phyloP scores from a whole-genome alignment of 2,797 vertebrate genomes.

The Remorina albescens region DNA sequence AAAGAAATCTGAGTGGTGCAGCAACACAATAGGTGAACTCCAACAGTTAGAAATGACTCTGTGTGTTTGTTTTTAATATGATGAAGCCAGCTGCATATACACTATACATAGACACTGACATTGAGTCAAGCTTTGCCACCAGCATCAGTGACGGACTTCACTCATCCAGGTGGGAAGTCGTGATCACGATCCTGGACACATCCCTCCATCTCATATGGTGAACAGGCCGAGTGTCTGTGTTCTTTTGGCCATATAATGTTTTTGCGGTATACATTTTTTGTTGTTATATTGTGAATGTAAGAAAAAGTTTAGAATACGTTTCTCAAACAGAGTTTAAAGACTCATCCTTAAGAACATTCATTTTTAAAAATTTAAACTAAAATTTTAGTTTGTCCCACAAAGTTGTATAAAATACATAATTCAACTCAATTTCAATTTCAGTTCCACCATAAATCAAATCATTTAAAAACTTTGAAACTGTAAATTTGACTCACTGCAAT shows the following conservation, averaged over 20 bases:
- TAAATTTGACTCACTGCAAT: neutral
- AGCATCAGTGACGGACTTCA: neutral
- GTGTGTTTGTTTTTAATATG: no score
- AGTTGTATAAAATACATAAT: neutral
- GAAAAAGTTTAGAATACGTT: neutral
- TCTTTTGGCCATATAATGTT: constrained; percentile 1
- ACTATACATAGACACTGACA: neutral
- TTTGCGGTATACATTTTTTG: neutral
- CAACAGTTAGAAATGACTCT: no score
- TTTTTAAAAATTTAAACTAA: no score
- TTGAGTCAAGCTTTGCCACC: neutral
- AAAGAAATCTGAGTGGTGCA: neutral
- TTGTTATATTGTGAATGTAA: neutral
- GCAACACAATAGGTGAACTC: neutral
- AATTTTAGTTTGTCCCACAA: neutral
- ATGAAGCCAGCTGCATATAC: no score
- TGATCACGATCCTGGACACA: neutral
- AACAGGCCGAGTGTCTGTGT: constrained; percentile 3
- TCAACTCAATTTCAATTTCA: no score
- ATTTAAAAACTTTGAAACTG: neutral
- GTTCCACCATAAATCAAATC: neutral
- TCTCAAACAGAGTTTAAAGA: neutral
- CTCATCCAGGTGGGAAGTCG: neutral
- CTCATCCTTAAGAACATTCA: neutral
- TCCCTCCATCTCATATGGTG: no score